Evolutionary conservation across 2,113 vertebrate genomes (phyloP), one percentile per base, ranked within the genome.

Genomic region (Cyanoderma ruficeps): DNA sequence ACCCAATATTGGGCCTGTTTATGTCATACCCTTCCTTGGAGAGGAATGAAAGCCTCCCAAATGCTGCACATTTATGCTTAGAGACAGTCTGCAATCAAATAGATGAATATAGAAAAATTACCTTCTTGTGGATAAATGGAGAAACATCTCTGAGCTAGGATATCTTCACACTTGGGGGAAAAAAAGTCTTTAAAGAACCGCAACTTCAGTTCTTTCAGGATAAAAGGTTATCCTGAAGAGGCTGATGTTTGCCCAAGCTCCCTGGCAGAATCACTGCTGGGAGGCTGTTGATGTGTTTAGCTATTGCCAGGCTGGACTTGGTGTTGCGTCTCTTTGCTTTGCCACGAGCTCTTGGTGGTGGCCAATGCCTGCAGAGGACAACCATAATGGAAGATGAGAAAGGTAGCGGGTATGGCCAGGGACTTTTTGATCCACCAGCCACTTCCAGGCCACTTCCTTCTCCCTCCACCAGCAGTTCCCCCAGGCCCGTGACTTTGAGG

Each of bases 1-100:
- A 49, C 15, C 21, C 2, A 4, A 20, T 8, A 8, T 2, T 1
- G 2, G 4, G 2, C 10, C n/a, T 53, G 31, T 77, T 88, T 52
- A 11, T 56, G 30, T 20, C 7, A 2, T 18, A 17, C 30, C 0
- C 42, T 44, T 49, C 24, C 24, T 46, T 53, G 46, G 23, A 79
- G 13, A 47, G 13, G 9, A 21, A 64, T 7, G 6, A 69, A 78
- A 89, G 8, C 10, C 20, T 27, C 8, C 30, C 11, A 15, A 61
- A 57, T 50, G 70, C 35, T 64, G 12, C 22, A 24, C 18, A 33
- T 57, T 82, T 49, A 24, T 87, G 30, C 14, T 31, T 61, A 35
- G 39, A 80, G n/a, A 27, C 9, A 69, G 25, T 30, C 50, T 69
- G 25, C 3, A 31, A 56, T 64, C 41, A 37, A 60, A 84, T 1